These are phyloP conservation scores for Pachyrhynchus sulphureomaculatus DNA, from an alignment of 1,140 invertebrate genomes.

Conservation along the genomic window DNA sequence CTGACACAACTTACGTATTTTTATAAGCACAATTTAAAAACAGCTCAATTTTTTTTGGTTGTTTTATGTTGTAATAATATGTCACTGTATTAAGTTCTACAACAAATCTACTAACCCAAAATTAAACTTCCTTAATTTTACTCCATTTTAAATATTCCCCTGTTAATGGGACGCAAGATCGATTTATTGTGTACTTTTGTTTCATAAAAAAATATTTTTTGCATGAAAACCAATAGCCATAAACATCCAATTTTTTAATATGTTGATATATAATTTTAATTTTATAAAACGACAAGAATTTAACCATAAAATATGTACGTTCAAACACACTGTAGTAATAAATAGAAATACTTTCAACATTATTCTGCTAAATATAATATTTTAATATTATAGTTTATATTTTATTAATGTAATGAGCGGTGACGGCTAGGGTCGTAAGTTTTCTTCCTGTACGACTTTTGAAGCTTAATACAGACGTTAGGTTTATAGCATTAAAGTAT, in stretches of 20 bases:
- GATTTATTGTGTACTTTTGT: neutral
- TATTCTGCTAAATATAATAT: conserved; percentile 44
- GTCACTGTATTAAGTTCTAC: too few relatives aligned
- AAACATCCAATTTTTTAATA: conserved; percentile 27
- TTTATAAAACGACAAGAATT: conserved; percentile 38
- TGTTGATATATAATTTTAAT: conserved; percentile 25
- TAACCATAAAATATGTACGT: conserved; percentile 45
- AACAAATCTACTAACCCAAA: too few relatives aligned
- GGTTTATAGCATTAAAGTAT: too few relatives aligned
- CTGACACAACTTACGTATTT: too few relatives aligned
- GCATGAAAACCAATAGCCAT: conserved; percentile 3
- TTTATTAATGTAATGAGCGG: conserved; percentile 50
- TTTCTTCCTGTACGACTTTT: conserved; percentile 24
- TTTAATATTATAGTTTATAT: conserved; percentile 34
- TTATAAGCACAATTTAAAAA: too few relatives aligned
- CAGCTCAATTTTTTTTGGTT: too few relatives aligned
- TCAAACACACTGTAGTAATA: conserved; percentile 45
- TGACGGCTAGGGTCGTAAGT: conserved; percentile 49
- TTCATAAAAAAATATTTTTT: neutral
- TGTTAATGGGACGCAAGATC: too few relatives aligned
- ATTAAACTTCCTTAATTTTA: too few relatives aligned
- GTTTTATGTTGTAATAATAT: too few relatives aligned
- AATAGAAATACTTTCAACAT: conserved; percentile 51
- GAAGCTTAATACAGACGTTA: too few relatives aligned
- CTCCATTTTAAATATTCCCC: too few relatives aligned